Conservation (phyloP, 1,140 invertebrate genomes). For the Drosophila sproati region DNA sequence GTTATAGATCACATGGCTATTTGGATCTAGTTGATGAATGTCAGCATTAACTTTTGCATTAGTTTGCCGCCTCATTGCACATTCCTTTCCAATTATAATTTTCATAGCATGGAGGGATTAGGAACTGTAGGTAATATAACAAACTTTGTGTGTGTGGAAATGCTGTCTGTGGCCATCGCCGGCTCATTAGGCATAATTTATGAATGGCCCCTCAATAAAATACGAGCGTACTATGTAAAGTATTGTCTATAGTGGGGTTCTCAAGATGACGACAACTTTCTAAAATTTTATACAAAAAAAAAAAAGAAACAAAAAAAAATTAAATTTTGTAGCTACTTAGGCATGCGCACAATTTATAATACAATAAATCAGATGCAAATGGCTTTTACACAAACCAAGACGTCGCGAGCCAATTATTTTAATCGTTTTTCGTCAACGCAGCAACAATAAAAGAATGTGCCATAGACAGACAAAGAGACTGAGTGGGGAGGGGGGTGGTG, state of each 20-base stretch:
- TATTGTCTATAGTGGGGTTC: conserved; percentile 30
- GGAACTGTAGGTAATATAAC: conserved; percentile 13
- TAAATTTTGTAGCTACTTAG: conserved; percentile 68
- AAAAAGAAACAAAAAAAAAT: conserved; percentile 8
- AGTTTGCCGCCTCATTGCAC: conserved; percentile 66
- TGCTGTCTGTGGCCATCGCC: conserved; percentile 35
- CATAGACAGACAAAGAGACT: not conserved
- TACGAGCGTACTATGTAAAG: conserved; percentile 43
- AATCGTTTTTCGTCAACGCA: conserved; percentile 74
- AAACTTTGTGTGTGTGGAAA: conserved; percentile 26
- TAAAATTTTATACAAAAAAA: conserved; percentile 62
- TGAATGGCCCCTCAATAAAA: conserved; percentile 69
- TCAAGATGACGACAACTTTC: conserved; percentile 63
- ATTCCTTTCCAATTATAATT: conserved; percentile 79
- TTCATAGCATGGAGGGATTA: conserved; percentile 48
- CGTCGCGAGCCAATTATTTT: conserved; percentile 80
- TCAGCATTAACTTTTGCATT: conserved; percentile 55
- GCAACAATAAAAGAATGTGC: conserved; percentile 58
- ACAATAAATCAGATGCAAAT: conserved; percentile 78
- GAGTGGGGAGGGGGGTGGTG: not conserved
- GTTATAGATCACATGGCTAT: not conserved
- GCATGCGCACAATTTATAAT: conserved; percentile 82
- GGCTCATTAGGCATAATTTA: conserved; percentile 80
- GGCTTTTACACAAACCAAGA: conserved; percentile 64
- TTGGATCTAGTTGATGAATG: conserved; percentile 12